A percentile compares a stretch with the other conserved stretches of the same genome.
Evolutionary conservation across 2,888 invertebrate species (phyloP).

Genomic region (Drosophila demipolita): DNA sequence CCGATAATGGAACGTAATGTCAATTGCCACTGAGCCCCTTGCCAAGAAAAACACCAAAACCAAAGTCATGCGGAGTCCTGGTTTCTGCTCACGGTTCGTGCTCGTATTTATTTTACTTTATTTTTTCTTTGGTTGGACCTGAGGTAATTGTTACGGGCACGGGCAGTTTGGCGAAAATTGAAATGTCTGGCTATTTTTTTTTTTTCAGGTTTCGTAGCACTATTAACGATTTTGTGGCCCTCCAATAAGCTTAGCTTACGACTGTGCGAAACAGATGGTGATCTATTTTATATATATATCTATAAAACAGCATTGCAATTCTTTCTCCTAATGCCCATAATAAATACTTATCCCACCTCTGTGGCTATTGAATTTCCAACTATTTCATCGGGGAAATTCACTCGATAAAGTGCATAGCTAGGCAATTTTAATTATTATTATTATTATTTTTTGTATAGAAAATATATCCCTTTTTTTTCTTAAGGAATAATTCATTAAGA

Average conservation of each 20-base stretch:
- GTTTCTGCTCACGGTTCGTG: conserved; percentile 1
- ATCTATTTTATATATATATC: background rate
- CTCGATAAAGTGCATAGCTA: background rate
- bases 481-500: background rate
- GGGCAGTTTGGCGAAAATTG: conserved; percentile 24
- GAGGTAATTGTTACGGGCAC: conserved; percentile 25
- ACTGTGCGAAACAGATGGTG: conserved; percentile 12
- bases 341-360: background rate
- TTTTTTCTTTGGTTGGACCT: background rate
- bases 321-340: background rate
- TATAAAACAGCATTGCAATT: background rate
- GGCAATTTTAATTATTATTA: background rate
- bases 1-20: conserved; percentile 48
- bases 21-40: conserved; percentile 33
- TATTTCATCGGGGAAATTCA: background rate
- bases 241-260: conserved; percentile 17
- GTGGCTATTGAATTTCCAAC: background rate
- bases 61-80: conserved; percentile 29
- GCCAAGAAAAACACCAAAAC: conserved; percentile 37
- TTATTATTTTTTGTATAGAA: background rate
- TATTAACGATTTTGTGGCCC: conserved; percentile 25
- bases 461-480: background rate
- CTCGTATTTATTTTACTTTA: conserved; percentile 3
- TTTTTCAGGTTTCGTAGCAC: conserved; percentile 11
- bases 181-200: conserved; percentile 28